Evolutionary conservation across 92 coral and sea anemone species (phyloP), one percentile per base, ranked within the genome.

Genomic region (Metridium senile): DNA sequence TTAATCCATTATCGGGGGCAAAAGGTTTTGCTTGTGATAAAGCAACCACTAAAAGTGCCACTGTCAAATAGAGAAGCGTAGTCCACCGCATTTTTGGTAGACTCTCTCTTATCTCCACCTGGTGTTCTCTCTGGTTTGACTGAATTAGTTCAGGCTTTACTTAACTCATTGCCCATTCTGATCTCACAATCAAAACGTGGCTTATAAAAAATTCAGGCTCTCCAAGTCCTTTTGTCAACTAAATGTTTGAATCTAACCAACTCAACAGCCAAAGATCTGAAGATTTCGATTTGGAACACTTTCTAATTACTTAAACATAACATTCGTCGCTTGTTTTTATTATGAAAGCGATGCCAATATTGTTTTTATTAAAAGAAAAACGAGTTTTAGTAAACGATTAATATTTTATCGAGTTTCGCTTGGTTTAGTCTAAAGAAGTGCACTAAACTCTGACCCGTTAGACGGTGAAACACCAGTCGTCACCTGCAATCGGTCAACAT

Each of bases 81-180:
- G 91, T 83, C 71, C 79, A 89, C 89, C 93, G 61, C 90, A 88
- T 82, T 81, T 39, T 82, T 78, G 91, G 91, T 84, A 77, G 81
- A 73, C 75, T 75, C 76, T 58, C 83, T 53, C 80, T 1, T 56
- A 22, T 16, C 71, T 43, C 11, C 2, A 21, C 68, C 8, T 57
- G 54, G 53, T 57, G 51, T 68, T 58, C 66, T 35, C 70, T 33
- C 76, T 79, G 84, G 49, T 62, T 29, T n/a, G 65, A 64, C 27
- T 58, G 34, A 69, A 43, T 33, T 63, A 47, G 57, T 71, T 31
- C 47, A 51, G 28, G 33, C 68, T 74, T 92, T 88, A 89, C 91
- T 81, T 86, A 75, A 92, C 71, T 75, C 62, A 92, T 92, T 92
- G 81, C 58, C 73, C 73, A 92, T 92, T 92, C 93, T 92, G 91